Evolutionary conservation across 2,113 vertebrate genomes (phyloP), one percentile per base, ranked within the genome.

Genomic region (Eulemur rufifrons): DNA sequence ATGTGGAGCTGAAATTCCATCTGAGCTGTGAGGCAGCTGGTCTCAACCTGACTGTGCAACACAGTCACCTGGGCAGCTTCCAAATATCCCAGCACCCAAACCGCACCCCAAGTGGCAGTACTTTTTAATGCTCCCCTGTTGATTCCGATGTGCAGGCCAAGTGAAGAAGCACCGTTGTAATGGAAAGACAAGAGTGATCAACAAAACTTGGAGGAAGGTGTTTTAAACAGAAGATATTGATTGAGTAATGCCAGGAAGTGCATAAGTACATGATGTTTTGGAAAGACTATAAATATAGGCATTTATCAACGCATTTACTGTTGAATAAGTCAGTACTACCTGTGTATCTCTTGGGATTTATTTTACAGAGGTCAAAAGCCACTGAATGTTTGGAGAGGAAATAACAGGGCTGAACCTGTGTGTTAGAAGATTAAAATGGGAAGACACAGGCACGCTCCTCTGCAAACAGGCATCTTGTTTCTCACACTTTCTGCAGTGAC

Each of bases 91-190:
- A 23, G 4, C 0, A 3, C 12, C 18, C 45, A 8, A 9, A 18
- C 2, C 27, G 29, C 8, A 23, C 5, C 29, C 25, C 8, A 25
- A 25, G 6, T 0, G 0, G n/a, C 34, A 21, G 4, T 5, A 52
- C 11, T 21, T 42, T 74, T 15, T 20, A 4, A 0, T 32, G 14
- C 39, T 27, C 23, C 2, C 39, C 18, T 7, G 25, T 5, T 10
- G 10, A 69, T 42, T 76, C 32, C 12, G 6, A 18, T 32, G n/a
- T 61, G 18, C 21, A 59, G 7, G 10, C 23, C 4, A 13, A 5
- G 11, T 73, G 29, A 42, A n/a, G 15, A 20, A 64, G 34, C 45
- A 42, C 14, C 11, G 27, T 20, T 54, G 18, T 61, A 12, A 39
- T 14, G 32, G 39, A 17, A 50, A 27, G 25, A 66, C 7, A n/a